phyloP scores from a whole-genome alignment of 1,140 invertebrate genomes.

The Oppia nitens region DNA sequence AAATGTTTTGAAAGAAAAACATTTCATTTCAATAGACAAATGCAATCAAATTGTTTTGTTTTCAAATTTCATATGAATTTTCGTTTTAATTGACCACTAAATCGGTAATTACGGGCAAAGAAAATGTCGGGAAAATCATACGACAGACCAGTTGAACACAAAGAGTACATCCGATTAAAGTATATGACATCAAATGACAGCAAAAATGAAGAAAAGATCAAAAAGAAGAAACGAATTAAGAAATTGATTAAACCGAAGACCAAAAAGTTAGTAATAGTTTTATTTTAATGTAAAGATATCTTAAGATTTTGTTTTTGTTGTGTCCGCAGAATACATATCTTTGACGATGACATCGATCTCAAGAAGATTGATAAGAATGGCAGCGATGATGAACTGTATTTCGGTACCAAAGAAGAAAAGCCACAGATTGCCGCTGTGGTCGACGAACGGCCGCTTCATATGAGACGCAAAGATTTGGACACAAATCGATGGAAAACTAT shows the following conservation, averaged over 20 bases:
- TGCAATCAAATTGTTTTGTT: too few species aligned
- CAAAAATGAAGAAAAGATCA: slow-evolving; percentile 12
- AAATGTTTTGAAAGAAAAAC: too few species aligned
- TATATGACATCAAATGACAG: slow-evolving; percentile 15
- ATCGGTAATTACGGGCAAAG: too few species aligned
- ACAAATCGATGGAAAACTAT: slow-evolving; percentile 54
- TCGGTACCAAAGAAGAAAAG: slow-evolving; percentile 56
- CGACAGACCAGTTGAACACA: slow-evolving; percentile 10
- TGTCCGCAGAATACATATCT: slow-evolving; percentile 56
- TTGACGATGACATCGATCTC: slow-evolving; percentile 68
- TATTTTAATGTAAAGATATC: background rate
- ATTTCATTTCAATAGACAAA: too few species aligned
- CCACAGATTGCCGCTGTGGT: slow-evolving; percentile 76
- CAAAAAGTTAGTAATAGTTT: background rate
- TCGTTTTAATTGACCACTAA: too few species aligned
- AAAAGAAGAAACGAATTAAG: slow-evolving; percentile 10
- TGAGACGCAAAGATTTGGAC: slow-evolving; percentile 43
- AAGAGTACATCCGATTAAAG: slow-evolving; percentile 14
- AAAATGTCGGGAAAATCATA: background rate
- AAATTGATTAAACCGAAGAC: background rate
- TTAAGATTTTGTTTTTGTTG: slow-evolving; percentile 1
- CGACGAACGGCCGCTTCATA: slow-evolving; percentile 58
- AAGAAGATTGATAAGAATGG: slow-evolving; percentile 40
- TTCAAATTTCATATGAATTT: too few species aligned
- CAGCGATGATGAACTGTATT: slow-evolving; percentile 43